A percentile compares a stretch with the other conserved stretches of the same genome.
Evolutionary conservation across 2,888 invertebrate species (phyloP).

Genomic region (Odontocolon sp.): DNA sequence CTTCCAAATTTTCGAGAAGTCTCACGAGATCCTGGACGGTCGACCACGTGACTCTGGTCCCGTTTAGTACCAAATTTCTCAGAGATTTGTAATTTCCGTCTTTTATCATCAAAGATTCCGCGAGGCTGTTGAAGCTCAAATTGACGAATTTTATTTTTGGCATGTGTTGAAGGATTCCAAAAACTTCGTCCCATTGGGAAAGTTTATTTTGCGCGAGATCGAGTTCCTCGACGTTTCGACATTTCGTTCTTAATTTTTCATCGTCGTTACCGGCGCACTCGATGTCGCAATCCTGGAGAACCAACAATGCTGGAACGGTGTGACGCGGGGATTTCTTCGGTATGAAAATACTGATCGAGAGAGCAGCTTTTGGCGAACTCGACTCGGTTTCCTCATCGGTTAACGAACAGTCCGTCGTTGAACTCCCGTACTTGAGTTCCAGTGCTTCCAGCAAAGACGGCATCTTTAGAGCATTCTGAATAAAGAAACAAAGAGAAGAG

Average conservation of each 20-base stretch:
- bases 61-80: constrained; percentile 92
- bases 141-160: constrained; percentile 95
- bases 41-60: constrained; percentile 93
- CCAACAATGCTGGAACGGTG: constrained; percentile 91
- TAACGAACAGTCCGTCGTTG: constrained; percentile 83
- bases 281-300: constrained; percentile 95
- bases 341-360: constrained; percentile 92
- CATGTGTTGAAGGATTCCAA: constrained; percentile 92
- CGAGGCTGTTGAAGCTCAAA: constrained; percentile 93
- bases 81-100: constrained; percentile 77
- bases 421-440: constrained; percentile 90
- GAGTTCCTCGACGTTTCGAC: constrained; percentile 94
- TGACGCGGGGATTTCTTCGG: constrained; percentile 90
- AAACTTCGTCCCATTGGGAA: constrained; percentile 94
- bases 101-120: constrained; percentile 85
- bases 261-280: constrained; percentile 93
- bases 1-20: constrained; percentile 91
- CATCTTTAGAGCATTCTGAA: constrained; percentile 83
- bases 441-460: constrained; percentile 95
- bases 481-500: constrained; percentile 8
- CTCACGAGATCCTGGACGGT: constrained; percentile 89
- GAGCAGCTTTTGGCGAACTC: constrained; percentile 81
- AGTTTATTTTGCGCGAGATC: constrained; percentile 97
- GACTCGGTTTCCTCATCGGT: constrained; percentile 83
- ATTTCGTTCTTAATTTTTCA: constrained; percentile 88